Evolutionary conservation across 2,113 vertebrate species (phyloP).

Genomic region (Petroica traversi): DNA sequence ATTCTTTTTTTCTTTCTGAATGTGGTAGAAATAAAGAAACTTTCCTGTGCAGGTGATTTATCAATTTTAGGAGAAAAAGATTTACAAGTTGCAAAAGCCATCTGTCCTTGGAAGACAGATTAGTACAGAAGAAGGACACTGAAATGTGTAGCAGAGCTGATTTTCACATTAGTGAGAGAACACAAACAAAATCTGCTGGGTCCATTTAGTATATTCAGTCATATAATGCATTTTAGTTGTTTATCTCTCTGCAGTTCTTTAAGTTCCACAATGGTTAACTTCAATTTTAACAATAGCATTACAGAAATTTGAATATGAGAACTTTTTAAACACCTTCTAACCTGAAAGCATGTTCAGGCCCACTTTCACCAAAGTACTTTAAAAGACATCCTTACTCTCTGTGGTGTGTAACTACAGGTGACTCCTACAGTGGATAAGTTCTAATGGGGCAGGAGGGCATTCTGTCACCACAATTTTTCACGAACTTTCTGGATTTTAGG

Average conservation of each 20-base stretch:
- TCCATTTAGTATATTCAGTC: not conserved
- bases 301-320: not conserved
- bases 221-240: not conserved
- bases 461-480: not conserved
- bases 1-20: not conserved
- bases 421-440: not conserved
- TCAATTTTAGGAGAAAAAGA: not conserved
- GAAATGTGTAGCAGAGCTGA: not conserved
- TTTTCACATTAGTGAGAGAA: not conserved
- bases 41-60: not conserved
- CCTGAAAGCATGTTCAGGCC: not conserved
- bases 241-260: not conserved
- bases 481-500: not conserved
- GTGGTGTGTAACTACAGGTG: not conserved
- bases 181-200: not conserved
- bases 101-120: not conserved
- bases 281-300: not conserved
- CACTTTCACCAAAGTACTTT: not conserved
- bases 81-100: not conserved
- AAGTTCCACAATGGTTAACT: not conserved
- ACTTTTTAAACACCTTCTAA: not conserved
- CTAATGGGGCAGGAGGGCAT: not conserved
- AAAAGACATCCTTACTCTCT: not conserved
- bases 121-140: not conserved
- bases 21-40: not conserved